Percentiles rank a stretch among this genome's conserved stretches.
These are phyloP conservation scores for Andrena haemorrhoa DNA, from an alignment of 2,888 invertebrate species.

Conservation along the genomic window DNA sequence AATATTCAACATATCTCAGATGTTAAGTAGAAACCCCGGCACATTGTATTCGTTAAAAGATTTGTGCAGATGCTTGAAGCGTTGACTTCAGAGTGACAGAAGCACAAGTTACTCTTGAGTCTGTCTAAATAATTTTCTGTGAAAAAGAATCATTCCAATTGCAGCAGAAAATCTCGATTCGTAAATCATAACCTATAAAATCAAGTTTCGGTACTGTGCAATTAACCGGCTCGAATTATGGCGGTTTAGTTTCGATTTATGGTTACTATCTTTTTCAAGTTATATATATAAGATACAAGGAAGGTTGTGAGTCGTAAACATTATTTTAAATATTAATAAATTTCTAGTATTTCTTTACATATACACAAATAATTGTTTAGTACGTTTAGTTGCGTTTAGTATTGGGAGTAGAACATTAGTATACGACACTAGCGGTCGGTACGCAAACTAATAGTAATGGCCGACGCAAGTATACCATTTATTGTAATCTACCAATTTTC, in stretches of 20 bases:
- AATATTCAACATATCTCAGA: background rate
- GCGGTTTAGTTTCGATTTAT: too few species aligned
- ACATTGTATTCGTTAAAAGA: background rate
- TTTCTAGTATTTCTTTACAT: too few species aligned
- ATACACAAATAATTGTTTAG: too few species aligned
- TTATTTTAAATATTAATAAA: too few species aligned
- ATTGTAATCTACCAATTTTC: too few species aligned
- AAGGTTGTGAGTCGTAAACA: background rate
- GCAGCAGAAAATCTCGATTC: background rate
- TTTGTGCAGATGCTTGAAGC: background rate
- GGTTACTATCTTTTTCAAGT: background rate
- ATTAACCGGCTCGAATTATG: too few species aligned
- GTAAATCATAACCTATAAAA: background rate
- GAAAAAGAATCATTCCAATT: background rate
- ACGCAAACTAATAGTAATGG: too few species aligned
- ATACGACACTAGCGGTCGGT: too few species aligned
- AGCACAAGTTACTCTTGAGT: background rate
- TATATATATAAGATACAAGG: background rate
- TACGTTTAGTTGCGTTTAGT: too few species aligned
- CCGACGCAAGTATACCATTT: too few species aligned
- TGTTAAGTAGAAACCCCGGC: background rate
- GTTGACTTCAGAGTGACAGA: background rate
- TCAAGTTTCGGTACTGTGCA: background rate
- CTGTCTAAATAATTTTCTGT: background rate
- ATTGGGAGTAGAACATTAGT: too few species aligned